Evolutionary conservation across 2,797 vertebrate genomes (phyloP).

Genomic region (Lutjanus argentimaculatus): DNA sequence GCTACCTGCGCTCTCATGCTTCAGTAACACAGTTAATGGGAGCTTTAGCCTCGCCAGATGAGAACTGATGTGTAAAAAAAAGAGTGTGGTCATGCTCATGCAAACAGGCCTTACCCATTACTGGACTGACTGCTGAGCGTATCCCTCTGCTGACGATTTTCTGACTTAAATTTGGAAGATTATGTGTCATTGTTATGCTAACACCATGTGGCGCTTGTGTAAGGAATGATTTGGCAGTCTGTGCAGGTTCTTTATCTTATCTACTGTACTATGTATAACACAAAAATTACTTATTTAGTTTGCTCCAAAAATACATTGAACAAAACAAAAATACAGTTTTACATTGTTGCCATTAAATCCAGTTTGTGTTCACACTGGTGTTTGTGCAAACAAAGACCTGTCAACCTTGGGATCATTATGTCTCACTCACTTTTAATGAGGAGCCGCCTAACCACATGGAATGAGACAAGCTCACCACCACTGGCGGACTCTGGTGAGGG

Average conservation of each 20-base stretch:
- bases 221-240: background rate
- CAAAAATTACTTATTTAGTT: background rate
- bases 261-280: background rate
- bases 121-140: conserved; percentile 31
- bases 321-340: background rate
- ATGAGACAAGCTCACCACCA: too few relatives aligned
- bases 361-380: background rate
- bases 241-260: conserved; percentile 1
- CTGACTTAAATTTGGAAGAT: conserved; percentile 11
- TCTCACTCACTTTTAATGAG: background rate
- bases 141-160: conserved; percentile 6
- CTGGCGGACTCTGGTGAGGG: too few relatives aligned
- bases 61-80: conserved; percentile 65
- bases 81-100: conserved; percentile 71
- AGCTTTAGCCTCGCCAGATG: conserved; percentile 67
- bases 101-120: conserved; percentile 44
- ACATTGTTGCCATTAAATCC: background rate
- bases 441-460: background rate
- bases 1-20: conserved; percentile 72
- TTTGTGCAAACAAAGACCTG: background rate
- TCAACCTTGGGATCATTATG: background rate
- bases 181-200: conserved; percentile 18
- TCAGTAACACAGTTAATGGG: conserved; percentile 80
- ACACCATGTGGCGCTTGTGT: conserved; percentile 1
- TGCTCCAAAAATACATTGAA: background rate